Percentiles rank a stretch among this genome's conserved stretches.
phyloP scores from a whole-genome alignment of 2,888 invertebrate genomes.

The Eupelmus urozonus region DNA sequence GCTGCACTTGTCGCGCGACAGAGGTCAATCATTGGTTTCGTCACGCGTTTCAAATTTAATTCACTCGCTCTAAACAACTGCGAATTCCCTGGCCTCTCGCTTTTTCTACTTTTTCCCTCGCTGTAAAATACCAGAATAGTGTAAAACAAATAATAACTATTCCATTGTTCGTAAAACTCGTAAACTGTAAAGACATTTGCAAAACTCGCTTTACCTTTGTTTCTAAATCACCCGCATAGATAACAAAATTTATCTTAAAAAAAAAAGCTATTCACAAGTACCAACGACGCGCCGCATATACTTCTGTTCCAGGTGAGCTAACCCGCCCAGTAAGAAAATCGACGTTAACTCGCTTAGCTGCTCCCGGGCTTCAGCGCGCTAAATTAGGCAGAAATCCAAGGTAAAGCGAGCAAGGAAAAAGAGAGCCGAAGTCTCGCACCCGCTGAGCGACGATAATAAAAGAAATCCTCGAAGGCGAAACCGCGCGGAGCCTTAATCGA shows the following conservation, averaged over 20 bases:
- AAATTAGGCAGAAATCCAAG: conserved; percentile 26
- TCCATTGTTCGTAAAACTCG: no score
- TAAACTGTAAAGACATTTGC: no score
- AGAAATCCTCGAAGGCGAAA: conserved; percentile 38
- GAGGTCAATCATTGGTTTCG: conserved; percentile 16
- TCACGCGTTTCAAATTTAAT: conserved; percentile 25
- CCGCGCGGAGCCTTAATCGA: conserved; percentile 26
- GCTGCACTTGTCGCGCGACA: conserved; percentile 17
- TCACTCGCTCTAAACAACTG: conserved; percentile 9
- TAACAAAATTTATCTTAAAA: no score
- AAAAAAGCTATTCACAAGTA: conserved; percentile 3
- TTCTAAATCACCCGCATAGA: no score
- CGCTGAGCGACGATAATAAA: conserved; percentile 38
- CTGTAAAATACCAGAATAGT: no score
- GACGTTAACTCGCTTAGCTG: neutral
- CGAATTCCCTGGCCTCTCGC: neutral
- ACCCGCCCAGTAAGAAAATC: neutral
- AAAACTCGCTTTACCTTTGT: no score
- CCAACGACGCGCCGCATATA: conserved; percentile 10
- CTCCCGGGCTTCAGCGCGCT: no score
- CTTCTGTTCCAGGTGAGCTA: conserved; percentile 26
- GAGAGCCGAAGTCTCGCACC: neutral
- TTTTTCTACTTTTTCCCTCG: neutral
- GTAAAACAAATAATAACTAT: no score
- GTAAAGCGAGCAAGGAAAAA: conserved; percentile 12